Base-by-base conservation (phyloP, 2,888 invertebrate species). In the Cyrtodaria siliqua region DNA sequence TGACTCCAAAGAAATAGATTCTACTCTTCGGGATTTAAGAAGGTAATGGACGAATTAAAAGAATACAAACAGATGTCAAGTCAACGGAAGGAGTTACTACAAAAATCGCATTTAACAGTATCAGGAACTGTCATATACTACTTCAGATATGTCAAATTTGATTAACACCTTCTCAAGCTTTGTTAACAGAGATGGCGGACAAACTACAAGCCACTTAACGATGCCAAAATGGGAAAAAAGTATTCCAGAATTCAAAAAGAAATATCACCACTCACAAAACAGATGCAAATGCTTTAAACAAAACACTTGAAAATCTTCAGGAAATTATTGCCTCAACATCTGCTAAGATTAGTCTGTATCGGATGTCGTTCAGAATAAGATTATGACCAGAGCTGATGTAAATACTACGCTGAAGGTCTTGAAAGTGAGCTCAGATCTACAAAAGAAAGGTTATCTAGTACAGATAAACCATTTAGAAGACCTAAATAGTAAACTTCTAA, bases 41-140 rank as follows among this genome's bases (percentile, higher is more conserved):
- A 53, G n/a, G 40, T 69, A 8, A 67, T 80, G 73, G 55, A 73
- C 44, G 29, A 53, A 20, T 73, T 44, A 70, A 67, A 33, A 12
- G 0, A n/a, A 40, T 79, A 9, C 79, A 70, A 42, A 47, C 27
- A n/a, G 47, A 55, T 29, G n/a, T 27, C 4, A 47, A 47, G 14
- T 47, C 38, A 40, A 55, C 68, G 8, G 38, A 53, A 20, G 29
- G 24, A n/a, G 24, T 29, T 26, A 6, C 6, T 53, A n/a, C 38
- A 53, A n/a, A 16, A 27, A 0, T 44, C 44, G 9, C 18, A 59
- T 0, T 29, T 50, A 42, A 66, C 38, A 44, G 3, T 66, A 24
- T n/a, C 18, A 3, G 29, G 53, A n/a, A 8, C 52, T 1, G n/a
- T 24, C 50, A 29, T 40, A 49, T 18, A 40, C 24, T 16, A 18